Base-by-base conservation (phyloP, 2,797 vertebrate genomes). In the Poliocrania exsul region DNA sequence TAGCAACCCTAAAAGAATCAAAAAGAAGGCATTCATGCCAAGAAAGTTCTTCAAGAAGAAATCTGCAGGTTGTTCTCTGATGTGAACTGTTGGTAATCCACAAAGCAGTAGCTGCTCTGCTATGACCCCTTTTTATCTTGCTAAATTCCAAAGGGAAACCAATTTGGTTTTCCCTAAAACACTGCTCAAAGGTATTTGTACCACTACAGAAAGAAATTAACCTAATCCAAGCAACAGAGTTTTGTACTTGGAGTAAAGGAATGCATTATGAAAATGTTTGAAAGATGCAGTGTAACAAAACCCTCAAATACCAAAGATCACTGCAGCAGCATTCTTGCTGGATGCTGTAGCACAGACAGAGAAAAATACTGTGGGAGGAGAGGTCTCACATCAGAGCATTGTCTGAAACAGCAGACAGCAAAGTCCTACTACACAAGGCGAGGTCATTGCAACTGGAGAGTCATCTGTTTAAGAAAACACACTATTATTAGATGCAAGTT, bases 401-500 rank as follows among this genome's bases (percentile, higher is more conserved):
- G 92, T 96, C 92, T 96, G 86, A 92, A 96, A 93, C 51, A 91
- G 91, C 94, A 96, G 94, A 92, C 92, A 94, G 93, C 88, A 91
- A 96, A 91, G 83, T 87, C 94, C 96, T 87, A 53, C 90, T 88
- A 56, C 84, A 94, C 85, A 57, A 91, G 93, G 91, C 95, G 95
- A 96, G 96, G 95, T 96, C 96, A 96, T 79, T 1, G 77, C 93
- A 96, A 95, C 91, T 92, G 87, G 94, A 95, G 89, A 96, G 80
- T 96, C 93, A 95, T 94, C 91, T 96, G 95, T 90, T 96, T 92
- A 95, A 97, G 91, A 94, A 97, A 96, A 91, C 81, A 83, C 46
- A 90, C 96, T 97, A 97, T 97, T 96, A 96, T 97, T 97, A 97
- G 96, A 96, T 73, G 71, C 62, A 92, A 97, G 97, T 90, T 97